Evolutionary conservation across 2,797 vertebrate species (phyloP).

Genomic region (Microctenopoma steveboyesi): DNA sequence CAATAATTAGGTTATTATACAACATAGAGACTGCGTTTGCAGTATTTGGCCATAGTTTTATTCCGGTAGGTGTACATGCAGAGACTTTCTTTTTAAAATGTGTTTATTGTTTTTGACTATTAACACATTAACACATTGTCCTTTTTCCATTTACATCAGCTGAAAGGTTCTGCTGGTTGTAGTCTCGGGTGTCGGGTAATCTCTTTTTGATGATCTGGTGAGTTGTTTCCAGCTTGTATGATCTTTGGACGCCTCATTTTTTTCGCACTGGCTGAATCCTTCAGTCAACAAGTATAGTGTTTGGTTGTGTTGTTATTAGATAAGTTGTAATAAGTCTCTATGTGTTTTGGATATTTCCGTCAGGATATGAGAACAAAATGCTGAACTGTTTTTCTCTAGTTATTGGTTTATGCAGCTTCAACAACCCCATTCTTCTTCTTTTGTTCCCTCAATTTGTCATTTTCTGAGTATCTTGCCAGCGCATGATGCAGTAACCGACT

Average conservation of each 20-base stretch:
- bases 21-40: background rate
- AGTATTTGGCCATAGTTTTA: background rate
- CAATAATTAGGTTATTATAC: background rate
- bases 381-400: constrained; percentile 8
- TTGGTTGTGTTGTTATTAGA: too few relatives aligned
- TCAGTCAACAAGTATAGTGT: too few relatives aligned
- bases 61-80: background rate
- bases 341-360: background rate
- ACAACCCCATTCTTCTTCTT: constrained; percentile 17
- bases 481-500: constrained; percentile 13
- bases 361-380: background rate
- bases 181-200: too few relatives aligned
- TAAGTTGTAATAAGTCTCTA: background rate
- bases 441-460: constrained; percentile 37
- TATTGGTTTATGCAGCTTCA: constrained; percentile 36
- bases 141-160: too few relatives aligned
- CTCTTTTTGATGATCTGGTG: background rate
- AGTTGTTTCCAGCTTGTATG: background rate
- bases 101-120: too few relatives aligned
- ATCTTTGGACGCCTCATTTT: background rate
- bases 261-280: background rate
- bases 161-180: too few relatives aligned
- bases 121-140: too few relatives aligned
- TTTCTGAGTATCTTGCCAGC: constrained; percentile 27
- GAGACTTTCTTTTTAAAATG: too few relatives aligned